phyloP scores from a whole-genome alignment of 2,888 invertebrate genomes.

The Xestia sexstrigata region DNA sequence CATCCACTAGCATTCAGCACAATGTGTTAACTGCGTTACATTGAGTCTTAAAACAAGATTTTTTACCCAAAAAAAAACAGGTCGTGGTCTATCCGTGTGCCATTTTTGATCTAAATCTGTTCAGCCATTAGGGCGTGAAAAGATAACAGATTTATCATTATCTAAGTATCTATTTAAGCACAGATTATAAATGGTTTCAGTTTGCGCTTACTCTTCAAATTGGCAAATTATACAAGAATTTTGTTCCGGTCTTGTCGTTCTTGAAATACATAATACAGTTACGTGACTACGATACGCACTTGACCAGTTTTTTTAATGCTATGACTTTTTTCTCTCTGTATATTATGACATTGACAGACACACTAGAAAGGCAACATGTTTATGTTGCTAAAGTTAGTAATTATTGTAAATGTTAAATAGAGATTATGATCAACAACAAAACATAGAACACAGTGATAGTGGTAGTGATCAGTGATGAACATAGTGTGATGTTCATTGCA shows the following conservation, averaged over 20 bases:
- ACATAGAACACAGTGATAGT: too few relatives aligned
- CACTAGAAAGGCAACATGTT: slow-evolving; percentile 21
- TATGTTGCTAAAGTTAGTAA: background rate
- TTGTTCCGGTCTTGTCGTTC: slow-evolving; percentile 20
- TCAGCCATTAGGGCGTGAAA: too few relatives aligned
- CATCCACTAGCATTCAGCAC: too few relatives aligned
- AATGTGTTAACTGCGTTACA: too few relatives aligned
- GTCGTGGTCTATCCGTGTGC: too few relatives aligned
- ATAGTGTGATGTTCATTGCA: too few relatives aligned
- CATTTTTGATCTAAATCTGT: too few relatives aligned
- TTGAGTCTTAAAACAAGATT: too few relatives aligned
- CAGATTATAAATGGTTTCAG: background rate
- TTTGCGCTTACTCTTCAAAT: background rate
- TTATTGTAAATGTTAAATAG: slow-evolving; percentile 9
- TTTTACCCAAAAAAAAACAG: too few relatives aligned
- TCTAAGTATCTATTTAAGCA: background rate
- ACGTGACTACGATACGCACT: slow-evolving; percentile 8
- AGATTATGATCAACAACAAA: background rate
- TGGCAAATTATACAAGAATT: slow-evolving; percentile 2
- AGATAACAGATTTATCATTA: too few relatives aligned
- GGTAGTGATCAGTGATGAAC: too few relatives aligned
- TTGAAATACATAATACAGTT: slow-evolving; percentile 19
- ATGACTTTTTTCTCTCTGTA: slow-evolving; percentile 5
- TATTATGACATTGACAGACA: slow-evolving; percentile 32
- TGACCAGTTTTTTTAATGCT: background rate